Evolutionary conservation across 2,113 vertebrate species (phyloP).

Genomic region (Gymnarchus niloticus): DNA sequence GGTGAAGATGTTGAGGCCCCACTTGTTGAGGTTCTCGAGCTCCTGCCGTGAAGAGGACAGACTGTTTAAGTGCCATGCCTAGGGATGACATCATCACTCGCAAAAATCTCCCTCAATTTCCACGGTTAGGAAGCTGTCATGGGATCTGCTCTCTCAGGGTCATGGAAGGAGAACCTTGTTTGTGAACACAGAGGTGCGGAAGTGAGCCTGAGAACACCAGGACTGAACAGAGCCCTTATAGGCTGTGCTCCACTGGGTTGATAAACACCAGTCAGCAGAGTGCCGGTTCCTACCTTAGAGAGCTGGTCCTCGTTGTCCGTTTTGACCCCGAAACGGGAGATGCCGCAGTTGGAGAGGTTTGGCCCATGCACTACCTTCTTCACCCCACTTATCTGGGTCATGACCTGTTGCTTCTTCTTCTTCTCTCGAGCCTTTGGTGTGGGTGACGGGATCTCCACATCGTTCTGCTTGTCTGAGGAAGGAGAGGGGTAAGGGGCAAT

Average conservation of each 20-base stretch:
- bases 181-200: background rate
- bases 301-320: slow-evolving; percentile 91
- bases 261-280: background rate
- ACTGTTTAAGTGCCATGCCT: background rate
- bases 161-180: background rate
- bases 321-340: slow-evolving; percentile 90
- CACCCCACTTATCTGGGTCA: slow-evolving; percentile 97
- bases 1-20: slow-evolving; percentile 96
- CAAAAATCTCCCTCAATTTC: background rate
- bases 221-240: background rate
- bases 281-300: slow-evolving; percentile 67
- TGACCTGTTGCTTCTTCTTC: slow-evolving; percentile 95
- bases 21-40: slow-evolving; percentile 94
- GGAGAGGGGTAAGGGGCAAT: background rate
- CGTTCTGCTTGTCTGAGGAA: slow-evolving; percentile 90
- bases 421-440: slow-evolving; percentile 91
- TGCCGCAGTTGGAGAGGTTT: slow-evolving; percentile 83
- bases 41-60: slow-evolving; percentile 61
- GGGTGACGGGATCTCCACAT: slow-evolving; percentile 94
- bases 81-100: background rate
- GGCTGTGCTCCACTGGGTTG: background rate
- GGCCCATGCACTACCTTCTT: slow-evolving; percentile 92
- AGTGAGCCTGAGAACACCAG: background rate
- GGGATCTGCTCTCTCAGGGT: background rate
- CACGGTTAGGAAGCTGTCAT: background rate